Percentiles rank a stretch among this genome's conserved stretches.
Evolutionary conservation across 2,797 vertebrate species (phyloP).

Genomic region (Hypotaenidia okinawae): DNA sequence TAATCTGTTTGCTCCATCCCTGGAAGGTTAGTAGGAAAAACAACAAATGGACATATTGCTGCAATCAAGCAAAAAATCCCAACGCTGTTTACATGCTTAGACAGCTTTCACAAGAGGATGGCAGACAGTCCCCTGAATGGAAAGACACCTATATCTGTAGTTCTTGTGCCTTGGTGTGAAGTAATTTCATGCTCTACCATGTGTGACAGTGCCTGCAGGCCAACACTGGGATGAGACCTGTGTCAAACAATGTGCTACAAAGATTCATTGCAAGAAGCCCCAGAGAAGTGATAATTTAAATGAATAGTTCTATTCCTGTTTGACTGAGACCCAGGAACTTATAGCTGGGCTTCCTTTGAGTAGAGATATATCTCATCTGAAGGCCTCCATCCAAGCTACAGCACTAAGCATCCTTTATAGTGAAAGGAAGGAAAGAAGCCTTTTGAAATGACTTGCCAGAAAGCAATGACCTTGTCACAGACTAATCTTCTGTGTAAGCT

Average conservation of each 20-base stretch:
- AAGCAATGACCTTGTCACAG: background rate
- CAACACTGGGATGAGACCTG: background rate
- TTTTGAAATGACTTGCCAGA: background rate
- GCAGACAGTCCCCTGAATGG: background rate
- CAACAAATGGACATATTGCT: background rate
- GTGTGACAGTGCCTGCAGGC: background rate
- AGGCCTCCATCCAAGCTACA: background rate
- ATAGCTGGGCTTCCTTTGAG: background rate
- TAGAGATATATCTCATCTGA: background rate
- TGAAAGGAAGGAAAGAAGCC: background rate
- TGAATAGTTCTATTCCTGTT: background rate
- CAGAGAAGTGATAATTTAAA: background rate
- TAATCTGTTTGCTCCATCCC: conserved; percentile 36
- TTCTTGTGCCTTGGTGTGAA: background rate
- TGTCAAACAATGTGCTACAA: no score
- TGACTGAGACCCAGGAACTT: background rate
- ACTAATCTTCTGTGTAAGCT: background rate
- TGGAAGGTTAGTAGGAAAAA: conserved; percentile 42
- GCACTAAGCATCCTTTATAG: background rate
- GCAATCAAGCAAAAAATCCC: conserved; percentile 20
- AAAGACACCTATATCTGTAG: background rate
- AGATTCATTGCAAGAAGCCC: background rate
- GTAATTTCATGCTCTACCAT: background rate
- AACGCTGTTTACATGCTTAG: background rate
- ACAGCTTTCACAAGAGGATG: background rate